Evolutionary conservation across 2,113 vertebrate species (phyloP).

Genomic region (Urocolius indicus): DNA sequence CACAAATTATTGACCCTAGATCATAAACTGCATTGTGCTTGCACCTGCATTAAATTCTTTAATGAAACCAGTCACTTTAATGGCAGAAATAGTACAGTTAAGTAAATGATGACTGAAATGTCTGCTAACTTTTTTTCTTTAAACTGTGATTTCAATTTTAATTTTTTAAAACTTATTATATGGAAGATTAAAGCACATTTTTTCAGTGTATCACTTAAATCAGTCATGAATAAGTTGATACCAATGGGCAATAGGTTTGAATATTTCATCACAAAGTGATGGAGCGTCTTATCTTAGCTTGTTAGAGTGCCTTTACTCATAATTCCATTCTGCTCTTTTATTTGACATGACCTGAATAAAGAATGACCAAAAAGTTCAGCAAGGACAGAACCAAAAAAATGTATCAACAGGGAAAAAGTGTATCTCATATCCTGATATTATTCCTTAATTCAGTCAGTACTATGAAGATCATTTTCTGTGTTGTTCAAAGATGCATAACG

Average conservation of each 20-base stretch:
- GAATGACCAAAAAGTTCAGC: constrained; percentile 42
- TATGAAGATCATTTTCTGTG: constrained; percentile 2
- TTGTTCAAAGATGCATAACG: neutral
- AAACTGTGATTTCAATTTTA: constrained; percentile 68
- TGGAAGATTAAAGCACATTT: constrained; percentile 68
- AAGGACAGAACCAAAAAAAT: neutral
- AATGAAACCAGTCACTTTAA: neutral
- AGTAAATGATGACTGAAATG: constrained; percentile 21
- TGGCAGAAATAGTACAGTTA: neutral
- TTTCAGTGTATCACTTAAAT: constrained; percentile 71
- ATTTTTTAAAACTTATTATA: constrained; percentile 68
- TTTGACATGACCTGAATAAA: constrained; percentile 63
- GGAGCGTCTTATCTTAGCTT: constrained; percentile 50
- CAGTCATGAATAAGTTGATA: constrained; percentile 66
- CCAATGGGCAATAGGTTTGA: constrained; percentile 60
- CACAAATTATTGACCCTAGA: neutral
- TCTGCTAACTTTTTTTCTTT: constrained; percentile 17
- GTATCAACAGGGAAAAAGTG: neutral
- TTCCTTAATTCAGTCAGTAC: neutral
- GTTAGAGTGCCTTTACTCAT: constrained; percentile 48
- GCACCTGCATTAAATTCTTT: neutral
- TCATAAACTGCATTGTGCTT: neutral
- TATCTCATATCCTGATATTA: neutral
- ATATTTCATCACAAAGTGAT: constrained; percentile 71
- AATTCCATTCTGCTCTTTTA: neutral